A percentile compares a stretch with the other conserved stretches of the same genome.
Conservation (phyloP, 1,140 invertebrate genomes). For the Drosophila bifasciata region DNA sequence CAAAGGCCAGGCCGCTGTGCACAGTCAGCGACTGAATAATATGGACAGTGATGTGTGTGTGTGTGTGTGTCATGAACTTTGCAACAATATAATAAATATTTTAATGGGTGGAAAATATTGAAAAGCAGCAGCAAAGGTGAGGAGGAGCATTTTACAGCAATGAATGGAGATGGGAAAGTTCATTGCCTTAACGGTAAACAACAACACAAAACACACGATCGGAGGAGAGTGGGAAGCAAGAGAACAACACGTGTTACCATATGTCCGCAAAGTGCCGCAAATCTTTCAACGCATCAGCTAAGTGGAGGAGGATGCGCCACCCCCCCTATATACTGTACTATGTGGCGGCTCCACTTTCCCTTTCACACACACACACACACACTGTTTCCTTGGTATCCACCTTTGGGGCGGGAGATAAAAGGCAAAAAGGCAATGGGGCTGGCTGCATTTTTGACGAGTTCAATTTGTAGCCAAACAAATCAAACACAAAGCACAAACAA, state of each 20-base stretch:
- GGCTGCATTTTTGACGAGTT: constrained; percentile 59
- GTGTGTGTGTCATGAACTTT: constrained; percentile 48
- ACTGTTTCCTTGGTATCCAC: constrained; percentile 11
- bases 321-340: constrained; percentile 16
- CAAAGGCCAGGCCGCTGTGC: constrained; percentile 8
- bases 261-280: constrained; percentile 75
- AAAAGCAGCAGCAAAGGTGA: constrained; percentile 53
- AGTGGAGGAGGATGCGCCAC: constrained; percentile 45
- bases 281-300: constrained; percentile 66
- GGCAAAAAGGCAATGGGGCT: too few species aligned
- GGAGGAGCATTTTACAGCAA: constrained; percentile 21
- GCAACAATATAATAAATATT: constrained; percentile 40
- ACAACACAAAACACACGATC: constrained; percentile 4
- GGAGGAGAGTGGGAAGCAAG: constrained; percentile 8
- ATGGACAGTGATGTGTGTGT: constrained; percentile 1
- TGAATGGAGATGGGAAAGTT: constrained; percentile 53
- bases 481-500: constrained; percentile 62
- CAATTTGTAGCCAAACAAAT: constrained; percentile 81
- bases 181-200: constrained; percentile 71
- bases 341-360: constrained; percentile 51
- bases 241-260: constrained; percentile 72
- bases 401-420: constrained; percentile 30
- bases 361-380: constrained; percentile 30
- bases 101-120: constrained; percentile 27
- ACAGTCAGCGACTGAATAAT: not conserved